Evolutionary conservation across 2,113 vertebrate genomes (phyloP), one percentile per base, ranked within the genome.

Genomic region (Ceyx melanurus): DNA sequence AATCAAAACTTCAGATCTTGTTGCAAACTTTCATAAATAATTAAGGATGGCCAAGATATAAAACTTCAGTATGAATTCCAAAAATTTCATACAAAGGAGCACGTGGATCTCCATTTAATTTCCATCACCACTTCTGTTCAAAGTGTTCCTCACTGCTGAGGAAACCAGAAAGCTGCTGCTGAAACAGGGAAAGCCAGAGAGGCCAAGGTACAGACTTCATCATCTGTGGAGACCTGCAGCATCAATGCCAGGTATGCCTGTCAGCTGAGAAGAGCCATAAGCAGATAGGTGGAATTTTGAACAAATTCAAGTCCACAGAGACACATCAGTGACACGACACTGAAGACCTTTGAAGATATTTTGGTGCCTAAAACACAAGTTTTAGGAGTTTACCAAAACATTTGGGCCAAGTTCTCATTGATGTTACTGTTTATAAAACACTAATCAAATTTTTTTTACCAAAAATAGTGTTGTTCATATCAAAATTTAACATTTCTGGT

Each of bases 11-110:
- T 85, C 56, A 82, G 51, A 48, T 54, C 54, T 79, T 54, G 54
- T 58, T 58, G 35, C 45, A 84, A 61, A 86, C 17, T 61, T 90
- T 56, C 66, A 19, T 61, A 33, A 75, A 93, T 86, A 31, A 58
- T 84, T 33, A 46, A 37, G 28, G 42, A 51, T 6, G 2, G 12
- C 71, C 25, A 48, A 45, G 50, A 76, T 70, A 56, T 66, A 93
- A 86, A 70, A 77, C 73, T 87, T 74, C 46, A n/a, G 4, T 26
- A 15, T 5, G 10, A 82, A 87, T 42, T 70, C 21, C 58, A 62
- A 8, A 65, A 40, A 35, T 76, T 61, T 54, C 28, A 25, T 43
- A 45, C 35, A 29, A 57, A 79, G n/a, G 8, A 90, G 43, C 2
- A 2, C 1, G 11, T 20, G 11, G 17, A 31, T 8, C 31, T 92